Evolutionary conservation across 2,113 vertebrate genomes (phyloP).

Genomic region (Platanista minor): DNA sequence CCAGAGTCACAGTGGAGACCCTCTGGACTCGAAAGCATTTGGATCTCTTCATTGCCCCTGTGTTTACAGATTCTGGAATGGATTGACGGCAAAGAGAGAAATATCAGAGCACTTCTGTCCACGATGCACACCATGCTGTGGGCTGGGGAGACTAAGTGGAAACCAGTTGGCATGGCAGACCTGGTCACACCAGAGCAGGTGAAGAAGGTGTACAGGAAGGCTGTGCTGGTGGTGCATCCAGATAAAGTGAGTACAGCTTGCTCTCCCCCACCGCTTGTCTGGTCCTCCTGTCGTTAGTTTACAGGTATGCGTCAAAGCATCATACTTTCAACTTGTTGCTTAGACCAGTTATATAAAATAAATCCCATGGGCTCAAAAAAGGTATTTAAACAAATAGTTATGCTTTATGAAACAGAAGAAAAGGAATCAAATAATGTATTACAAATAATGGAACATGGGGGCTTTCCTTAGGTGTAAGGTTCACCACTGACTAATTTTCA

Average conservation of each 20-base stretch:
- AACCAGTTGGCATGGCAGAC: slow-evolving; percentile 96
- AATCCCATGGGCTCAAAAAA: background rate
- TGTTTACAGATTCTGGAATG: slow-evolving; percentile 93
- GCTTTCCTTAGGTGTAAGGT: background rate
- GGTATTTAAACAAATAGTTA: background rate
- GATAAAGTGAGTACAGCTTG: slow-evolving; percentile 90
- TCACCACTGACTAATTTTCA: background rate
- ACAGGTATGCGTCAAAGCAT: background rate
- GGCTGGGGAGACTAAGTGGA: slow-evolving; percentile 98
- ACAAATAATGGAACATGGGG: too few relatives aligned
- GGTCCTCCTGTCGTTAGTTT: background rate
- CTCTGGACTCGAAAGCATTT: background rate
- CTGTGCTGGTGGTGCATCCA: slow-evolving; percentile 96
- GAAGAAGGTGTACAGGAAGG: slow-evolving; percentile 96
- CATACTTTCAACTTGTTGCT: background rate
- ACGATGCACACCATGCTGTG: slow-evolving; percentile 98
- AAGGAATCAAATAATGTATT: background rate
- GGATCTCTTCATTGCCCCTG: background rate
- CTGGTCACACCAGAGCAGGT: slow-evolving; percentile 98
- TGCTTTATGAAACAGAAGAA: background rate
- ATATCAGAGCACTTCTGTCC: slow-evolving; percentile 95
- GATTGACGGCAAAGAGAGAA: slow-evolving; percentile 99
- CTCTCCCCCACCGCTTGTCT: accelerated
- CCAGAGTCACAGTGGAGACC: background rate
- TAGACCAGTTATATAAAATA: background rate